A percentile compares a stretch with the other conserved stretches of the same genome.
Conservation (phyloP, 2,113 vertebrate species). For the Pimephales promelas region DNA sequence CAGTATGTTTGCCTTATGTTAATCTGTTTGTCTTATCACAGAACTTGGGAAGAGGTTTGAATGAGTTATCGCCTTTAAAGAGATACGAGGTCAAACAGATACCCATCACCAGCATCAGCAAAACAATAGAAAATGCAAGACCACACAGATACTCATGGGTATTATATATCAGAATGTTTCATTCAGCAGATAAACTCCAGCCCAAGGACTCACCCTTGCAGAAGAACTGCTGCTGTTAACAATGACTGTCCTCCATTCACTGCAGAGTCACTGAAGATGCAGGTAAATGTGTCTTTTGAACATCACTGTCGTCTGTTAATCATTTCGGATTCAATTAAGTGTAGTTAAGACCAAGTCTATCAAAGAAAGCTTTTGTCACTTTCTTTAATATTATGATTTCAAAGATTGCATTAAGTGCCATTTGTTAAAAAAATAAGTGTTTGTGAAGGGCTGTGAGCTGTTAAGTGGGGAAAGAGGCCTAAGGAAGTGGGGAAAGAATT, state of each 20-base stretch:
- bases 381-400: neutral
- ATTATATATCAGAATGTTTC: constrained; percentile 50
- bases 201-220: constrained; percentile 29
- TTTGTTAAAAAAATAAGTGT: neutral
- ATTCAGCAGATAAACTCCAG: constrained; percentile 23
- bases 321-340: neutral
- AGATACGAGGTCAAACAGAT: constrained; percentile 55
- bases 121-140: constrained; percentile 32
- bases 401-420: neutral
- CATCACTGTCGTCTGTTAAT: neutral
- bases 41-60: constrained; percentile 4
- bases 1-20: neutral
- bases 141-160: constrained; percentile 45
- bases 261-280: neutral
- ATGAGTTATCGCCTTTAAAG: constrained; percentile 5
- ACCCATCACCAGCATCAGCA: constrained; percentile 56
- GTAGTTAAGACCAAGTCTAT: neutral
- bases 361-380: neutral
- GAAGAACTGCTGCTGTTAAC: neutral
- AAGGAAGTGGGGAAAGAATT: neutral
- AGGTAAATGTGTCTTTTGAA: neutral
- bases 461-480: neutral
- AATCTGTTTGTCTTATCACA: neutral
- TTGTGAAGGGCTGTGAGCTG: neutral
- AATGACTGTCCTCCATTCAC: constrained; percentile 33